phyloP scores from a whole-genome alignment of 1,140 invertebrate species.

The Sipha flava region DNA sequence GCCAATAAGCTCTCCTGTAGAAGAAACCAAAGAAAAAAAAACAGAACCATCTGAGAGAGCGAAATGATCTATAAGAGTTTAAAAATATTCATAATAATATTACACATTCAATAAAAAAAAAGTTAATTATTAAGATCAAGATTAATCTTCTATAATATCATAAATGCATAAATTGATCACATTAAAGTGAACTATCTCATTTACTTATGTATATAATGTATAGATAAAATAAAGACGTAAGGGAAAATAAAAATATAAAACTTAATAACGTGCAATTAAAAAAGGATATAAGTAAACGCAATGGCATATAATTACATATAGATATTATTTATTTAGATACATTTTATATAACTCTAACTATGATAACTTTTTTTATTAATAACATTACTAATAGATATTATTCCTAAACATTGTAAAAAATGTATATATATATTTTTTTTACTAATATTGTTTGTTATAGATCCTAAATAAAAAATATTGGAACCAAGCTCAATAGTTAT shows the following conservation, averaged over 20 bases:
- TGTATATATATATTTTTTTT: background rate
- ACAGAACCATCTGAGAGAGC: background rate
- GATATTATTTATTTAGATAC: too few species aligned
- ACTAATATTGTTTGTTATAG: background rate
- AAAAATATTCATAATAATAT: background rate
- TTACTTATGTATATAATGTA: conserved; percentile 4
- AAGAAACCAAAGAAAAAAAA: conserved; percentile 29
- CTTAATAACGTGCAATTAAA: background rate
- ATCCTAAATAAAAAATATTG: background rate
- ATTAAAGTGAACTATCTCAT: background rate
- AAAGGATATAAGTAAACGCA: too few species aligned
- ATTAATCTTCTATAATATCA: background rate
- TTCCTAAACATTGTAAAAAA: background rate
- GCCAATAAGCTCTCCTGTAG: conserved; percentile 46
- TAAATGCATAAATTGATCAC: background rate
- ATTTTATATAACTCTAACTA: too few species aligned
- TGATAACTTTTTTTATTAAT: too few species aligned
- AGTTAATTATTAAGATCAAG: background rate
- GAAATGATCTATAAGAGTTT: background rate
- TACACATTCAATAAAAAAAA: background rate
- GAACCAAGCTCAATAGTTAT: background rate
- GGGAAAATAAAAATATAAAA: background rate
- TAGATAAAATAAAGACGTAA: background rate
- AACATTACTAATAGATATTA: background rate
- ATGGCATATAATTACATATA: too few species aligned